These are phyloP conservation scores for Cybosia mesomella DNA, from an alignment of 2,888 invertebrate genomes.

Conservation along the genomic window DNA sequence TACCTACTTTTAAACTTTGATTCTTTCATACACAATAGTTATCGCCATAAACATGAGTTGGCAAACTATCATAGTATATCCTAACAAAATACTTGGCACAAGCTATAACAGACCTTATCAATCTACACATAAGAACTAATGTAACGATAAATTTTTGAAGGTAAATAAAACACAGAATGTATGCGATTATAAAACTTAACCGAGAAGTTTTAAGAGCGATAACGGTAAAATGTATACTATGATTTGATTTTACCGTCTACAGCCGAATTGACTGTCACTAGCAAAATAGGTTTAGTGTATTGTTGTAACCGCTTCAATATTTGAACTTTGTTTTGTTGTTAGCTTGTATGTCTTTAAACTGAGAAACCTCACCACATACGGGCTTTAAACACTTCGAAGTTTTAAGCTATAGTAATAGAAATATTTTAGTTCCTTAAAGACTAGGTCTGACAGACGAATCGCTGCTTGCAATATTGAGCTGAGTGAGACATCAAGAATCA, in stretches of 20 bases:
- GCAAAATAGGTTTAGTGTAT: conserved; percentile 63
- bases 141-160: not conserved
- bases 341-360: not conserved
- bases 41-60: conserved; percentile 66
- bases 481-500: too few species aligned
- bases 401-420: too few species aligned
- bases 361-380: too few species aligned
- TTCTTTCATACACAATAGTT: conserved; percentile 70
- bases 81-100: conserved; percentile 21
- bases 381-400: too few species aligned
- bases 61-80: conserved; percentile 53
- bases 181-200: conserved; percentile 55
- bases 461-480: too few species aligned
- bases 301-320: conserved; percentile 62
- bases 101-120: conserved; percentile 41
- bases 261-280: conserved; percentile 65
- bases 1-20: conserved; percentile 61
- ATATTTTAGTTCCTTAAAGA: too few species aligned
- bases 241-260: conserved; percentile 65
- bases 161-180: not conserved
- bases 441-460: too few species aligned
- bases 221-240: conserved; percentile 36
- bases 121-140: conserved; percentile 29
- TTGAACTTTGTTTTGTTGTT: conserved; percentile 25
- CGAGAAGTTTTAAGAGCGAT: conserved; percentile 41